Percentiles rank a stretch among this genome's conserved stretches.
phyloP scores from a whole-genome alignment of 2,888 invertebrate species.

The Noctua janthe region DNA sequence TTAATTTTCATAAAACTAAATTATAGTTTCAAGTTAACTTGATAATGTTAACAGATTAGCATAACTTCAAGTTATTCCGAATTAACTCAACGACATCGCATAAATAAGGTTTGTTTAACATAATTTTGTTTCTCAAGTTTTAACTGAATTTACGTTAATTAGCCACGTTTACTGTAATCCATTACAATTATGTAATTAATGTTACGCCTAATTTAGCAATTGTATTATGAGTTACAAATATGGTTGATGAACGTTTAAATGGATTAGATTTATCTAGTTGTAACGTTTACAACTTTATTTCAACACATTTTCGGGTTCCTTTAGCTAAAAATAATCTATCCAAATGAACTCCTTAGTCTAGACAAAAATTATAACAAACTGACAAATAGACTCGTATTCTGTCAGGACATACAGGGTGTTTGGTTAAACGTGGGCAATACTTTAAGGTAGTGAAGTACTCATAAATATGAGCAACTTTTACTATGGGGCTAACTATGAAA shows the following conservation, averaged over 20 bases:
- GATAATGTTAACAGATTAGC: constrained; percentile 52
- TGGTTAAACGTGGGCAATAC: too few species aligned
- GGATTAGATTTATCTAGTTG: constrained; percentile 12
- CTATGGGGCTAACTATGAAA: too few species aligned
- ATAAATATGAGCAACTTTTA: too few species aligned
- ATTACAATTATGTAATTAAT: constrained; percentile 57
- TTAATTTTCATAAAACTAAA: constrained; percentile 47
- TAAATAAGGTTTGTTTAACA: constrained; percentile 60
- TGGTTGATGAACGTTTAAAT: constrained; percentile 32
- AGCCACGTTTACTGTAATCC: constrained; percentile 53
- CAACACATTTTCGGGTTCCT: neutral
- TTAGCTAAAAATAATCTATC: neutral
- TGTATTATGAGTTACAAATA: constrained; percentile 34
- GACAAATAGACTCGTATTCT: neutral
- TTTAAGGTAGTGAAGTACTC: too few species aligned
- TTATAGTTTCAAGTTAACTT: constrained; percentile 47
- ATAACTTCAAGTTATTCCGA: constrained; percentile 58
- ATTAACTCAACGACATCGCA: constrained; percentile 54
- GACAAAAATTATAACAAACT: neutral
- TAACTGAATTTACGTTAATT: constrained; percentile 58
- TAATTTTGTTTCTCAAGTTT: constrained; percentile 61
- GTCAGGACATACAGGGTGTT: too few species aligned
- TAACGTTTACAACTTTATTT: neutral
- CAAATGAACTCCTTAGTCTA: neutral
- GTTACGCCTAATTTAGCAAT: constrained; percentile 52